phyloP scores from a whole-genome alignment of 2,888 invertebrate species.

The Leucozona laternaria region DNA sequence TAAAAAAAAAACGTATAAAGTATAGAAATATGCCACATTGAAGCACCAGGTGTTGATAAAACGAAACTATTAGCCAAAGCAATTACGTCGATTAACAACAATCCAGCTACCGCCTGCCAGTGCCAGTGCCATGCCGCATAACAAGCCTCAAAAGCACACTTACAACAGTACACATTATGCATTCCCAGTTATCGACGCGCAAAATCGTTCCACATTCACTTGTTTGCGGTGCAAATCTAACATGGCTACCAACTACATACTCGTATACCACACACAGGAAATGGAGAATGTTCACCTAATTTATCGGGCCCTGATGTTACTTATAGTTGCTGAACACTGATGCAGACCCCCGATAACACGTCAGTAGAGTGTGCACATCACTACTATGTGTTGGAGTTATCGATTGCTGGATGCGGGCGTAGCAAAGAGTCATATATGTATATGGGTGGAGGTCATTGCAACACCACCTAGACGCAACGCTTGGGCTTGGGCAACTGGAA shows the following conservation, averaged over 20 bases:
- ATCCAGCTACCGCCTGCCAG: conserved; percentile 25
- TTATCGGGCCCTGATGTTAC: conserved; percentile 55
- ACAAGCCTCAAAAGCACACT: conserved; percentile 53
- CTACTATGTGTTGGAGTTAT: conserved; percentile 27
- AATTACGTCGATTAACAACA: conserved; percentile 67
- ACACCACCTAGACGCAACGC: conserved; percentile 42
- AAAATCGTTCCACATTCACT: conserved; percentile 62
- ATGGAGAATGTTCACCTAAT: conserved; percentile 63
- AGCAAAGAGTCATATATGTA: background rate
- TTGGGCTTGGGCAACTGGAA: conserved; percentile 37
- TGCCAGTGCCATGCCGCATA: conserved; percentile 21
- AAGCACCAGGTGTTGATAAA: conserved; percentile 63
- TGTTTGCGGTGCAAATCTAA: conserved; percentile 37
- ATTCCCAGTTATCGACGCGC: conserved; percentile 43
- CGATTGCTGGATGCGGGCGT: conserved; percentile 40
- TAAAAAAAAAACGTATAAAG: background rate
- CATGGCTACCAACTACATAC: conserved; percentile 10
- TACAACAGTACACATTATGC: conserved; percentile 29
- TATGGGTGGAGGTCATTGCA: conserved; percentile 21
- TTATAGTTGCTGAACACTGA: conserved; percentile 36
- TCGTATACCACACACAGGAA: background rate
- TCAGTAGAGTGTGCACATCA: conserved; percentile 13
- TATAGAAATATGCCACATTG: conserved; percentile 21
- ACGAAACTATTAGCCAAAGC: conserved; percentile 41
- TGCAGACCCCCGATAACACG: conserved; percentile 31